phyloP scores from a whole-genome alignment of 1,140 invertebrate genomes.

The Drosophila seguyi region DNA sequence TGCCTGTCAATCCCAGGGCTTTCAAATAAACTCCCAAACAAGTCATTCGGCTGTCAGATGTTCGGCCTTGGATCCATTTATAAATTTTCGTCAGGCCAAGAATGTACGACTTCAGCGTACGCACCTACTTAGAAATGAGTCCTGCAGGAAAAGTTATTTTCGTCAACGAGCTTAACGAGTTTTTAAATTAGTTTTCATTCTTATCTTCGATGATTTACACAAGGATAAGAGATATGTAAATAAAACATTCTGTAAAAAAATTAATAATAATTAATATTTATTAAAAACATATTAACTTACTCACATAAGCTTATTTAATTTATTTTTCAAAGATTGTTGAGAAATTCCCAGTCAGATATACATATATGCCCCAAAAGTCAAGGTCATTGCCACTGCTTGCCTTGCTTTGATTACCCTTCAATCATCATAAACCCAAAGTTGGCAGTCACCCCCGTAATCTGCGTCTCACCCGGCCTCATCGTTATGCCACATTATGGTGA shows the following conservation, averaged over 20 bases:
- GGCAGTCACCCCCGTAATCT: constrained; percentile 10
- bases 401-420: constrained; percentile 63
- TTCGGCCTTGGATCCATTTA: background rate
- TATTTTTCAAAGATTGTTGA: background rate
- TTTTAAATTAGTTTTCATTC: constrained; percentile 14
- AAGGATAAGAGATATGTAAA: too few species aligned
- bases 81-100: constrained; percentile 10
- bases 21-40: constrained; percentile 42
- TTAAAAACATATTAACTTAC: background rate
- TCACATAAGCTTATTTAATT: too few species aligned
- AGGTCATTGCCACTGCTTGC: constrained; percentile 62
- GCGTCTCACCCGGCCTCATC: constrained; percentile 39
- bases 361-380: background rate
- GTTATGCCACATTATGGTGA: constrained; percentile 45
- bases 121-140: constrained; percentile 7
- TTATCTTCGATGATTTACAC: background rate
- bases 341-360: background rate
- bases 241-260: too few species aligned
- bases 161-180: constrained; percentile 8
- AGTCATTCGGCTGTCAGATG: constrained; percentile 8
- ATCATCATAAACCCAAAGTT: too few species aligned
- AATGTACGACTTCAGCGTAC: too few species aligned
- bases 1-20: constrained; percentile 11
- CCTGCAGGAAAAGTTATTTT: constrained; percentile 24
- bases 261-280: background rate